Evolutionary conservation across 2,797 vertebrate species (phyloP).

Genomic region (Gouania willdenowi): DNA sequence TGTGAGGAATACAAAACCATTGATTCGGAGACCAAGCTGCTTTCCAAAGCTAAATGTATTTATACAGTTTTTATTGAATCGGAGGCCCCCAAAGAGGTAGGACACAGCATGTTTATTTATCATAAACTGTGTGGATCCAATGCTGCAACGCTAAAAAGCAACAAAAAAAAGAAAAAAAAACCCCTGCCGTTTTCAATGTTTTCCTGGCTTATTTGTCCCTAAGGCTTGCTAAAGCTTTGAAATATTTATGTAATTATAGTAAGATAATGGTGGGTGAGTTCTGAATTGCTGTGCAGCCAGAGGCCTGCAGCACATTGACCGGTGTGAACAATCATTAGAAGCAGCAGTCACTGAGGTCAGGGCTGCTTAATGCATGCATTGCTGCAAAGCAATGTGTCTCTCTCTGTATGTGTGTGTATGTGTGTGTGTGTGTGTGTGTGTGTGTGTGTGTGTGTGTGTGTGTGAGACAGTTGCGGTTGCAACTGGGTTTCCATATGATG

Average conservation of each 20-base stretch:
- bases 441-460: constrained; percentile 38
- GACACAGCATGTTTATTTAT: constrained; percentile 26
- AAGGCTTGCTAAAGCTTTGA: constrained; percentile 6
- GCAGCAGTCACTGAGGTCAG: constrained; percentile 21
- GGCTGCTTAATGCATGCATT: constrained; percentile 4
- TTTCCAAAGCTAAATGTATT: constrained; percentile 85
- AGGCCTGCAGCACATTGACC: constrained; percentile 36
- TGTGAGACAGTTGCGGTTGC: constrained; percentile 26
- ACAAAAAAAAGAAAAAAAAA: constrained; percentile 1
- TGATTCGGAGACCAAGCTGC: constrained; percentile 77
- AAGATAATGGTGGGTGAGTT: constrained; percentile 22
- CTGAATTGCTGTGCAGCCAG: constrained; percentile 9
- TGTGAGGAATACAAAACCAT: constrained; percentile 92
- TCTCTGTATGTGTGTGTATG: too few relatives aligned
- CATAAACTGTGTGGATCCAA: constrained; percentile 3
- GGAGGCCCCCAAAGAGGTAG: constrained; percentile 92
- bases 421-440: constrained; percentile 43
- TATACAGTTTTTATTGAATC: constrained; percentile 84
- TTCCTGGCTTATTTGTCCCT: constrained; percentile 17
- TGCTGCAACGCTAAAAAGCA: neutral
- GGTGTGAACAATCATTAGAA: constrained; percentile 32
- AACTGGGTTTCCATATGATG: constrained; percentile 19
- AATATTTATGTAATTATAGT: constrained; percentile 25
- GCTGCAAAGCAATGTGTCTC: constrained; percentile 22
- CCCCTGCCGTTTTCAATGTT: neutral